phyloP scores from a whole-genome alignment of 2,888 invertebrate genomes.

The Metacarcinus magister region DNA sequence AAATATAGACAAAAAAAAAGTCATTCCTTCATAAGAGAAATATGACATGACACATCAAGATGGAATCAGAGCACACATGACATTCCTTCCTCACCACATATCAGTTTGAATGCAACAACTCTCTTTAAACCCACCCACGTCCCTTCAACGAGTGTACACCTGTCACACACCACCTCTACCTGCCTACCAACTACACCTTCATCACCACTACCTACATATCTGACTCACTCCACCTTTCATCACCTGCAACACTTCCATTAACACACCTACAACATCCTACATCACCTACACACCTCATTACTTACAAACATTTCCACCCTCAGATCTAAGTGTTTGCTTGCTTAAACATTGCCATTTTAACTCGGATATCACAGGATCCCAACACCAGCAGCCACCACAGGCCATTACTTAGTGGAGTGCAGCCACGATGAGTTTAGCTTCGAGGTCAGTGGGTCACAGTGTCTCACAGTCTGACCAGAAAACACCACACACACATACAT shows the following conservation, averaged over 20 bases:
- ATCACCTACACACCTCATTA: background rate
- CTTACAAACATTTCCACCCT: background rate
- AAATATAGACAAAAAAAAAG: background rate
- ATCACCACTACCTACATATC: background rate
- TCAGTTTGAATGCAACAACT: background rate
- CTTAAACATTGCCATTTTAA: background rate
- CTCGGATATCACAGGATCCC: background rate
- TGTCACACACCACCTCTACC: background rate
- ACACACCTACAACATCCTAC: background rate
- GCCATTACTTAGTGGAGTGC: background rate
- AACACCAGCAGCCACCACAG: background rate
- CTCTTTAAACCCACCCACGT: background rate
- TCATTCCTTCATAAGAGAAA: background rate
- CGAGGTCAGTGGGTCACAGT: conserved; percentile 5
- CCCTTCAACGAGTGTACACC: background rate
- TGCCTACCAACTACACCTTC: background rate
- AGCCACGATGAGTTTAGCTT: background rate
- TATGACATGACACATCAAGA: background rate
- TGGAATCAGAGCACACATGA: background rate
- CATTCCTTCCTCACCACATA: background rate
- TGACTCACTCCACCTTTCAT: background rate
- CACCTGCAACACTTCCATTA: background rate
- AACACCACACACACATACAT: background rate
- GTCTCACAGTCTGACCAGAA: conserved; percentile 35
- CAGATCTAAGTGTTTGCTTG: background rate